Evolutionary conservation across 2,797 vertebrate species (phyloP).

Genomic region (Lepilemur ruficaudatus): DNA sequence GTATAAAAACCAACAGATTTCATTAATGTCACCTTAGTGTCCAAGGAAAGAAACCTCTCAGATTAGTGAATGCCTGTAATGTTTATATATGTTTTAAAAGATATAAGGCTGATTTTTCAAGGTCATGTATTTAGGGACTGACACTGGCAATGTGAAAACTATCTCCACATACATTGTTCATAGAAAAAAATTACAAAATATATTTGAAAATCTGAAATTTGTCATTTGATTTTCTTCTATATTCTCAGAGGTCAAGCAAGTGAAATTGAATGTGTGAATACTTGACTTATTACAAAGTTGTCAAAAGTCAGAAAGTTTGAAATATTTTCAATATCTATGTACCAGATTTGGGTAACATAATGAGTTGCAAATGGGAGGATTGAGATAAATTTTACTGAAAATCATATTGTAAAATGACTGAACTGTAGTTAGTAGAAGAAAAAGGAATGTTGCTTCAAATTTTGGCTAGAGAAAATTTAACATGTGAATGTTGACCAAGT

Average conservation of each 20-base stretch:
- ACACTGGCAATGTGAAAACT: constrained; percentile 59
- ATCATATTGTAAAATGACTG: constrained; percentile 39
- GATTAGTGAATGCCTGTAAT: constrained; percentile 40
- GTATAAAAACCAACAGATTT: constrained; percentile 48
- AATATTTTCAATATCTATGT: constrained; percentile 62
- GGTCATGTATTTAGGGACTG: constrained; percentile 80
- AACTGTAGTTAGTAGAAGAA: constrained; percentile 51
- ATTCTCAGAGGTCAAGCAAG: constrained; percentile 63
- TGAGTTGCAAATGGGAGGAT: neutral
- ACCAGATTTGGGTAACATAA: constrained; percentile 45
- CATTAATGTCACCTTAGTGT: constrained; percentile 39
- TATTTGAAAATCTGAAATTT: constrained; percentile 47
- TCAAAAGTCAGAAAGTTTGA: constrained; percentile 85
- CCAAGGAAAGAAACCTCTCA: constrained; percentile 24
- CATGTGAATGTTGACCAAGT: constrained; percentile 8
- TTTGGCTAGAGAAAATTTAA: constrained; percentile 52
- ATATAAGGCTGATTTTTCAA: constrained; percentile 80
- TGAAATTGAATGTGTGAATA: constrained; percentile 76
- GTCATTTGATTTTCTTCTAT: constrained; percentile 65
- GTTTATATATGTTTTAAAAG: constrained; percentile 42
- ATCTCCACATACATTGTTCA: constrained; percentile 43
- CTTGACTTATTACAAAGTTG: constrained; percentile 82
- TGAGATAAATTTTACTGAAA: constrained; percentile 41
- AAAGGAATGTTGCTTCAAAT: constrained; percentile 20
- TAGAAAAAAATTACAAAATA: constrained; percentile 10